Base-by-base conservation (phyloP, 2,888 invertebrate genomes). In the Lasioglossum morio region DNA sequence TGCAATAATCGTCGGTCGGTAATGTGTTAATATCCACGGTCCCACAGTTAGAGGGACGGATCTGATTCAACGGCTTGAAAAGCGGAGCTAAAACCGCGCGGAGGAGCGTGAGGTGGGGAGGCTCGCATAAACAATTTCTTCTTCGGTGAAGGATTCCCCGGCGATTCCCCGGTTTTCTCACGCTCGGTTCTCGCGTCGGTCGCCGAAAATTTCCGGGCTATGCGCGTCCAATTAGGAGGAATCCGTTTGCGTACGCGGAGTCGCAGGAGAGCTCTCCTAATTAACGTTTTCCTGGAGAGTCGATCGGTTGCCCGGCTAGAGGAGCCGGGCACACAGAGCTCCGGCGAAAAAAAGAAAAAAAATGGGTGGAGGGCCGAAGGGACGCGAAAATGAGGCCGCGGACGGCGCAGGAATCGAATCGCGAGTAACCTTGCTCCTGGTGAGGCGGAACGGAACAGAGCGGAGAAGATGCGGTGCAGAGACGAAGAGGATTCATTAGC, bases 251-350 rank as follows among this genome's bases (percentile, higher is more conserved):
- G 85, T 81, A 78, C 72, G 79, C 80, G 75, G 85, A 34, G 86
- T 88, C 89, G 87, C 89, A 88, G 23, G n/a, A 37, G 34, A 10
- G 4, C 69, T 87, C 89, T 90, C 91, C 94, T 94, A 94, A 94
- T 94, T 94, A 95, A 94, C 94, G 94, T 95, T 94, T 94, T 94
- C 94, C 94, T 93, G 75, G 79, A 85, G 81, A 85, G 72, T 81
- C 84, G 70, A 83, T 43, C 63, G 37, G 23, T 73, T 34, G 70
- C 60, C 53, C 27, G 27, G 37, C 40, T 14, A 53, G 53, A 53
- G n/a, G 40, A 48, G 40, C 37, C 2, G 16, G 16, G 12, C 27
- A 8, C 57, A 16, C 46, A 37, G 66, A 37, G 66, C 43, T 34
- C 66, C 34, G 66, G 19, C 10, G 60, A 48, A 46, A 74, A 74